These are phyloP conservation scores for Linepithema humile DNA, from an alignment of 1,140 invertebrate species.

Conservation along the genomic window DNA sequence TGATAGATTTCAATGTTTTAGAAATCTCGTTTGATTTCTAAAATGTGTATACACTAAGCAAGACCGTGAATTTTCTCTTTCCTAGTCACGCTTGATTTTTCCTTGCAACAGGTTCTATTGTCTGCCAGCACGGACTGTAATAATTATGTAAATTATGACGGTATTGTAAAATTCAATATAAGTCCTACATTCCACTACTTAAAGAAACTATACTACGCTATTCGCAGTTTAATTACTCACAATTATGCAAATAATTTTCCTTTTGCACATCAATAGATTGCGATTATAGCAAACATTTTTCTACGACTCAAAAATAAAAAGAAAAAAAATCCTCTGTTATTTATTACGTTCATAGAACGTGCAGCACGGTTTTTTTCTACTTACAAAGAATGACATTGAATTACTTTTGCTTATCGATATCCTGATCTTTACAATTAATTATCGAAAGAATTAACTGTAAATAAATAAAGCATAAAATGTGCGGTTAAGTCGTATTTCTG, in stretches of 20 bases:
- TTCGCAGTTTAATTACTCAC: neutral
- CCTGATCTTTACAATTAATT: neutral
- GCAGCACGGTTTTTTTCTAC: neutral
- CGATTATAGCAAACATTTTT: neutral
- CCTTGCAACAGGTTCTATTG: neutral
- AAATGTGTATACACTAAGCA: neutral
- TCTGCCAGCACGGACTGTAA: neutral
- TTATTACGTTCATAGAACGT: neutral
- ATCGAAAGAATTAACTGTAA: neutral
- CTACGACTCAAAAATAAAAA: neutral
- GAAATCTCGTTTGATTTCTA: neutral
- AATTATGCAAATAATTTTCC: neutral
- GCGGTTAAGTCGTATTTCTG: neutral
- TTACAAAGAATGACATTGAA: neutral
- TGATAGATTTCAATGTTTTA: neutral
- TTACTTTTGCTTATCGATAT: neutral
- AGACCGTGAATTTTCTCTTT: constrained; percentile 4
- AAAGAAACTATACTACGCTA: neutral
- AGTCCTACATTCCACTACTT: neutral
- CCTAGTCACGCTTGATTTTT: neutral
- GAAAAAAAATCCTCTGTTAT: neutral
- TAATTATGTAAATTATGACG: neutral
- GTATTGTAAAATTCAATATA: neutral
- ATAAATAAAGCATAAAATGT: neutral
- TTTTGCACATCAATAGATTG: neutral